Conservation (phyloP, 2,113 vertebrate genomes). For the Sylvietta virens region DNA sequence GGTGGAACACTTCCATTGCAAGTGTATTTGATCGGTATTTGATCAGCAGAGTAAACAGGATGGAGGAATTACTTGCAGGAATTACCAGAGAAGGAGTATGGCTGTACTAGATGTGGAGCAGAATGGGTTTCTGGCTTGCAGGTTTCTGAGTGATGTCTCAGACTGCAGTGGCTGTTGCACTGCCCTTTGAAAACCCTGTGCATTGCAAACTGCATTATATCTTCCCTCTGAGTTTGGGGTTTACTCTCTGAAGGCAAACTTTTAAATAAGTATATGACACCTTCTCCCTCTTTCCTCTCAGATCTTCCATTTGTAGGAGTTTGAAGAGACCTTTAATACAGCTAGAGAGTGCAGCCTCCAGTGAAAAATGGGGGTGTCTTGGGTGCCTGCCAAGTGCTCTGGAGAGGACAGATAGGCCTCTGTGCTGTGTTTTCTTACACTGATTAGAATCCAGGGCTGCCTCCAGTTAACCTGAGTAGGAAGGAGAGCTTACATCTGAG, state of each 20-base stretch:
- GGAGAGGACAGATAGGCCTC: neutral
- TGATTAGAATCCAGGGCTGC: neutral
- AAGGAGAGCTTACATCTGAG: neutral
- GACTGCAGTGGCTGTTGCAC: neutral
- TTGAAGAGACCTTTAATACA: neutral
- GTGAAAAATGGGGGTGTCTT: neutral
- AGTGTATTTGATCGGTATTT: neutral
- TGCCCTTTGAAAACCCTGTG: neutral
- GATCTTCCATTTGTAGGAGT: neutral
- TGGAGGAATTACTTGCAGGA: neutral
- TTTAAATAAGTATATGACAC: fast-evolving
- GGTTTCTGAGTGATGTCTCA: neutral
- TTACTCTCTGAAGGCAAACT: neutral
- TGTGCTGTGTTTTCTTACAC: neutral
- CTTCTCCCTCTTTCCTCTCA: neutral
- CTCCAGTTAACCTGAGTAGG: neutral
- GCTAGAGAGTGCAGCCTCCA: neutral
- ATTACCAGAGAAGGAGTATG: neutral
- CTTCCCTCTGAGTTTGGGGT: neutral
- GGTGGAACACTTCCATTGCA: neutral
- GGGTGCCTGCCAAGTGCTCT: neutral
- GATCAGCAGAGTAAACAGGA: neutral
- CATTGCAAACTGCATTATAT: neutral
- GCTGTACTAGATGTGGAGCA: neutral
- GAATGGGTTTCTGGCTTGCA: neutral